Percentiles rank a stretch among this genome's conserved stretches.
phyloP scores from a whole-genome alignment of 2,888 invertebrate genomes.

The Morpho achilles region DNA sequence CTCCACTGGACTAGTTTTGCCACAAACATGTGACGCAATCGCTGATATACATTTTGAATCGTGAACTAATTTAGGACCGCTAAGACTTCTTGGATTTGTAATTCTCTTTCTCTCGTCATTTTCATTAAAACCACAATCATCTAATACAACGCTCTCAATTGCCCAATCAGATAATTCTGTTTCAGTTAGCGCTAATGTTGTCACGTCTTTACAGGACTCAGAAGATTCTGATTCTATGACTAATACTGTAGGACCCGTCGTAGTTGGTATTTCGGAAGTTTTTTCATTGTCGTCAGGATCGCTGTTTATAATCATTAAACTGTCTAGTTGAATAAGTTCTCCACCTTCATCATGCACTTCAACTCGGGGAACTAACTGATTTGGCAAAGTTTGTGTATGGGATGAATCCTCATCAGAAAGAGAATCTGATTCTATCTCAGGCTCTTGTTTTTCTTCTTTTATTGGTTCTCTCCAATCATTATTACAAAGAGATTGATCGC shows the following conservation, averaged over 20 bases:
- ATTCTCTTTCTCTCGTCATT: slow-evolving; percentile 51
- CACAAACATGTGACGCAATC: slow-evolving; percentile 65
- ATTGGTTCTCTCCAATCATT: slow-evolving; percentile 69
- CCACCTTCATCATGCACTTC: slow-evolving; percentile 87
- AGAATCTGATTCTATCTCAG: slow-evolving; percentile 78
- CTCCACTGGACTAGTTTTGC: slow-evolving; percentile 51
- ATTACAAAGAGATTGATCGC: slow-evolving; percentile 48
- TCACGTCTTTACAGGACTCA: slow-evolving; percentile 84
- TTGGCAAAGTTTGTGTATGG: slow-evolving; percentile 57
- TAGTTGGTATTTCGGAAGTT: slow-evolving; percentile 46
- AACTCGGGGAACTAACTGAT: slow-evolving; percentile 81
- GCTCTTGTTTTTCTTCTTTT: slow-evolving; percentile 54
- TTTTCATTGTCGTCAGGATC: slow-evolving; percentile 47
- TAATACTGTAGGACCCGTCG: slow-evolving; percentile 63
- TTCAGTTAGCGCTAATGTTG: slow-evolving; percentile 87
- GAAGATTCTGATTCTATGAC: slow-evolving; percentile 74
- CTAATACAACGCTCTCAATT: slow-evolving; percentile 87
- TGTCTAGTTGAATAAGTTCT: slow-evolving; percentile 81
- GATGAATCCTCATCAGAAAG: slow-evolving; percentile 61
- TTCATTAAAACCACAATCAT: slow-evolving; percentile 81
- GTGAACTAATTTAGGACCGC: slow-evolving; percentile 58
- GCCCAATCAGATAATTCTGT: slow-evolving; percentile 95
- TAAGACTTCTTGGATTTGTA: slow-evolving; percentile 55
- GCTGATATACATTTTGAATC: slow-evolving; percentile 63
- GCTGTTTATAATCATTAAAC: slow-evolving; percentile 72